A percentile compares a stretch with the other conserved stretches of the same genome.
Conservation (phyloP, 2,888 invertebrate genomes). For the Thecocarcelia acutangulata region DNA sequence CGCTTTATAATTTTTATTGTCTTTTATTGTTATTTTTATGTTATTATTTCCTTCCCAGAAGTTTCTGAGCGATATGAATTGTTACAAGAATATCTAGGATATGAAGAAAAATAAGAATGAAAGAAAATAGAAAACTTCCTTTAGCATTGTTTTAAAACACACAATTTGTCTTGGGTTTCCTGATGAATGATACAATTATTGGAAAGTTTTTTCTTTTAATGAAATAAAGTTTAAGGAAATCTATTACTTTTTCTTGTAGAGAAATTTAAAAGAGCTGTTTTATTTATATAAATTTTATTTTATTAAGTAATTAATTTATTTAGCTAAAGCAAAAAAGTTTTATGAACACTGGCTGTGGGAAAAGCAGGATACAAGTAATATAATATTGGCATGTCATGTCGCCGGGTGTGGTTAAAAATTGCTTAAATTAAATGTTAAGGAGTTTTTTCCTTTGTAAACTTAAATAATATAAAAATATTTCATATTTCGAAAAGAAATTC, state of each 20-base stretch:
- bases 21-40: not conserved
- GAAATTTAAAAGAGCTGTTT: not conserved
- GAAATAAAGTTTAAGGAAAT: conserved; percentile 5
- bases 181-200: conserved; percentile 11
- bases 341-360: conserved; percentile 16
- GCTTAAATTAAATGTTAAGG: not conserved
- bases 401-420: conserved; percentile 1
- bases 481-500: not conserved
- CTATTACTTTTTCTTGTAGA: not conserved
- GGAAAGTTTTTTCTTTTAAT: no score
- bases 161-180: conserved; percentile 48
- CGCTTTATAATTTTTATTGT: conserved; percentile 14
- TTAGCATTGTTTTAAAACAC: conserved; percentile 49
- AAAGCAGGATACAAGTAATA: conserved; percentile 11
- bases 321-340: conserved; percentile 16
- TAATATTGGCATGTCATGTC: conserved; percentile 33
- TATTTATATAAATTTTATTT: not conserved
- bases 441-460: not conserved
- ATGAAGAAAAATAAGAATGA: no score
- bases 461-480: not conserved
- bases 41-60: conserved; percentile 5
- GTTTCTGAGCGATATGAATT: not conserved
- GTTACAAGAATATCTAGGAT: not conserved
- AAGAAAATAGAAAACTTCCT: conserved; percentile 16
- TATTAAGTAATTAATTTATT: not conserved